Evolutionary conservation across 2,113 vertebrate genomes (phyloP).

Genomic region (Triplophysa tibetana): DNA sequence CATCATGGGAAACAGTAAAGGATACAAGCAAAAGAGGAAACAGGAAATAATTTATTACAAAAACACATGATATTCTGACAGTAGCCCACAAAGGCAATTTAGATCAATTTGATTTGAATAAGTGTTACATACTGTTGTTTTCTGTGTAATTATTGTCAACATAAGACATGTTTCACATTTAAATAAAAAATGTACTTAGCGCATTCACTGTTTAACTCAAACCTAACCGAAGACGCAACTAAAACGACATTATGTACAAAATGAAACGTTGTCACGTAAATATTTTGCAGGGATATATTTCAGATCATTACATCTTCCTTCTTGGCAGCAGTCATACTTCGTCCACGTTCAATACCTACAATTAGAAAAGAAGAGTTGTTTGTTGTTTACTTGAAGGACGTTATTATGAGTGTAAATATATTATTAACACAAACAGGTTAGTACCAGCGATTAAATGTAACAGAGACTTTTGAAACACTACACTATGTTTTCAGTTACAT

Average conservation of each 20-base stretch:
- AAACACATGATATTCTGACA: constrained; percentile 48
- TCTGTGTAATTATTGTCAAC: background rate
- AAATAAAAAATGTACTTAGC: constrained; percentile 9
- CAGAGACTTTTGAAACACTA: background rate
- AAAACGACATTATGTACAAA: background rate
- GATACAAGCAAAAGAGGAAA: background rate
- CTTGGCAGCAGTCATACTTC: background rate
- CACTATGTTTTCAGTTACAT: background rate
- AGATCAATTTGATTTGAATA: constrained; percentile 60
- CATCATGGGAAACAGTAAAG: background rate
- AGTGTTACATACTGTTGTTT: background rate
- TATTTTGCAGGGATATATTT: background rate
- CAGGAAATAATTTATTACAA: constrained; percentile 5
- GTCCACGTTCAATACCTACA: constrained; percentile 2
- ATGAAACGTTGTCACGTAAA: too few relatives aligned
- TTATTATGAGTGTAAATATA: background rate
- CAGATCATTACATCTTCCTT: background rate
- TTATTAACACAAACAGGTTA: background rate
- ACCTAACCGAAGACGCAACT: background rate
- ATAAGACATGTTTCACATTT: background rate
- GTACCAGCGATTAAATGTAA: background rate
- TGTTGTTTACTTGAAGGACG: background rate
- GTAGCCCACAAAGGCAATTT: constrained; percentile 40
- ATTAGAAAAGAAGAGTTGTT: background rate
- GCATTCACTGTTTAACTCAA: background rate